Conservation (phyloP, 2,888 invertebrate species). For the Tiliacea aurago region DNA sequence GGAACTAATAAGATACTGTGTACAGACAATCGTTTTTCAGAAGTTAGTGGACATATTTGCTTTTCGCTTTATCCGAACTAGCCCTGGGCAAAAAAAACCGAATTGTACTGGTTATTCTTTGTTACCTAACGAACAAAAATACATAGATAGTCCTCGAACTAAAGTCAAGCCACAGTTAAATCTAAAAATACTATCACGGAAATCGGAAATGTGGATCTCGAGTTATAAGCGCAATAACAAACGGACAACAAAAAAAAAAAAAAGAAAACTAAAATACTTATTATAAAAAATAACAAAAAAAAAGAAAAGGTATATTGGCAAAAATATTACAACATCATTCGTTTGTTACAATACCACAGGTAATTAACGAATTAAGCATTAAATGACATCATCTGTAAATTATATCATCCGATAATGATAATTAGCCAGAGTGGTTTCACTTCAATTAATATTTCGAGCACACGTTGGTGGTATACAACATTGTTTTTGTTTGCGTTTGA, state of each 20-base stretch:
- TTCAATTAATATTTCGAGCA: slow-evolving; percentile 28
- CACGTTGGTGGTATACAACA: slow-evolving; percentile 9
- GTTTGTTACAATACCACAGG: too few relatives aligned
- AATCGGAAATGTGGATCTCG: background rate
- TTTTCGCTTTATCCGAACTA: slow-evolving; percentile 5
- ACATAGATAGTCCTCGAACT: too few relatives aligned
- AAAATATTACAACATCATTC: background rate
- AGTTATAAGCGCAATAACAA: background rate
- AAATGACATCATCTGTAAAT: background rate
- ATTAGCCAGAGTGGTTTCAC: slow-evolving; percentile 34
- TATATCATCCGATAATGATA: slow-evolving; percentile 7
- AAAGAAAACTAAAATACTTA: too few relatives aligned
- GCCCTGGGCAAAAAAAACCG: background rate
- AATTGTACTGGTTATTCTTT: background rate
- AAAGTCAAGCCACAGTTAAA: background rate
- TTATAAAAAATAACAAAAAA: too few relatives aligned
- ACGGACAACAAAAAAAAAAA: too few relatives aligned
- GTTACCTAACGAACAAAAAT: background rate
- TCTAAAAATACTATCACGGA: background rate
- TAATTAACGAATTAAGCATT: background rate
- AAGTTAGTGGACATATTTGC: slow-evolving; percentile 14
- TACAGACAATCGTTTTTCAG: slow-evolving; percentile 27
- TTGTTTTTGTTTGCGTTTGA: slow-evolving; percentile 38
- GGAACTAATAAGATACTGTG: slow-evolving; percentile 55
- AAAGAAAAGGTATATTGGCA: background rate